Evolutionary conservation across 2,888 invertebrate species (phyloP), one percentile per base, ranked within the genome.

Genomic region (Cheilosia variabilis): DNA sequence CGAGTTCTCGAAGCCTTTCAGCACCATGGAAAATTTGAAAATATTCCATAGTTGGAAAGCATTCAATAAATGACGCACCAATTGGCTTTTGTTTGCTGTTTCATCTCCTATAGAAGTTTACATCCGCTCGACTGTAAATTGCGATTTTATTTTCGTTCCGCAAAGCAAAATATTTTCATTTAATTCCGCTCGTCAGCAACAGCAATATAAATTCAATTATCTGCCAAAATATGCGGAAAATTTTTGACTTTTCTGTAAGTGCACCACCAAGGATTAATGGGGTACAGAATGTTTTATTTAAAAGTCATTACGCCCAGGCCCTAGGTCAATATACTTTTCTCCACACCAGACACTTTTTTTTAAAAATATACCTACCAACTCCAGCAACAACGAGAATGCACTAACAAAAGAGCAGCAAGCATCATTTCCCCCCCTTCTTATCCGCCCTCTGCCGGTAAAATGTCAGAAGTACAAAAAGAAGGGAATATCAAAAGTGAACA

Each of bases 271-370:
- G 66, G 60, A 79, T 71, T 71, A 79, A 79, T 76, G 37, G 34
- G 58, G 55, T 75, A 41, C 22, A 13, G 62, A 76, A n/a, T 66
- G 55, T 66, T 65, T 53, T 55, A 41, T 57, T 71, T 75, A 55
- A 55, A 66, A 84, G 69, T 71, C 84, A 84, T 79, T 76, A 76
- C 75, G 66, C 75, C 60, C 77, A 71, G 69, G 79, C 66, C 79
- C 79, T 79, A 84, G 84, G 84, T 75, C 79, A 84, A 79, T 79
- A 84, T 63, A 76, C 75, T 62, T 71, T 22, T 43, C 52, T 27
- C 43, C 63, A 60, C 17, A 27, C 68, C 75, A 47, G 53, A 31
- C 69, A 41, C n/a, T 34, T 24, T 73, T 57, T 66, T 73, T 57
- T 66, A 57, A 24, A 81, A 81, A 63, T 65, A 75, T 55, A 17